phyloP scores from a whole-genome alignment of 2,113 vertebrate species.

The Anthoscopus minutus region DNA sequence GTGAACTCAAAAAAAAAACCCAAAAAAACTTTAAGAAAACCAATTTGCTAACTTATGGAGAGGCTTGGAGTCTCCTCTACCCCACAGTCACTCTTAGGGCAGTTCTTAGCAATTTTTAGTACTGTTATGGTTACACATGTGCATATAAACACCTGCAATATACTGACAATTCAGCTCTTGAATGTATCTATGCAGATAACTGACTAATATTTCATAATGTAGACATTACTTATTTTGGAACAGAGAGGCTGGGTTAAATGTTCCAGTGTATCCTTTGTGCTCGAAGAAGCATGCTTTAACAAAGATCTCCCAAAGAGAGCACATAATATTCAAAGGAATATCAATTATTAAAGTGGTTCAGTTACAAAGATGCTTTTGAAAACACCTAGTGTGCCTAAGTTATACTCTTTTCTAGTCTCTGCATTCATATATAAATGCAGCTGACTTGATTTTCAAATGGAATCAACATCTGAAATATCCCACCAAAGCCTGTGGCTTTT shows the following conservation, averaged over 20 bases:
- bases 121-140: not conserved
- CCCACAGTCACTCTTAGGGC: not conserved
- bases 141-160: not conserved
- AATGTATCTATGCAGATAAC: not conserved
- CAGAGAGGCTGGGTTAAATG: not conserved
- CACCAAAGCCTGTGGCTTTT: not conserved
- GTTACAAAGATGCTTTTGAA: not conserved
- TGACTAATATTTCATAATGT: not conserved
- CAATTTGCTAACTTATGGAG: not conserved
- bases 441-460: not conserved
- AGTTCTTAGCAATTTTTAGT: not conserved
- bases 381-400: not conserved
- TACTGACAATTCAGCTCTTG: not conserved
- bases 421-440: not conserved
- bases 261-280: not conserved
- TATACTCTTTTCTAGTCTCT: not conserved
- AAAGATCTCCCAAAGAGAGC: not conserved
- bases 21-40: too few species aligned
- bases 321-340: not conserved
- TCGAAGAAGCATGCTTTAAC: not conserved
- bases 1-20: too few species aligned
- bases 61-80: not conserved
- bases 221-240: not conserved
- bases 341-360: not conserved
- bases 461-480: not conserved